Evolutionary conservation across 1,140 invertebrate species (phyloP), one percentile per base, ranked within the genome.

Genomic region (Matsumurasca onukii): DNA sequence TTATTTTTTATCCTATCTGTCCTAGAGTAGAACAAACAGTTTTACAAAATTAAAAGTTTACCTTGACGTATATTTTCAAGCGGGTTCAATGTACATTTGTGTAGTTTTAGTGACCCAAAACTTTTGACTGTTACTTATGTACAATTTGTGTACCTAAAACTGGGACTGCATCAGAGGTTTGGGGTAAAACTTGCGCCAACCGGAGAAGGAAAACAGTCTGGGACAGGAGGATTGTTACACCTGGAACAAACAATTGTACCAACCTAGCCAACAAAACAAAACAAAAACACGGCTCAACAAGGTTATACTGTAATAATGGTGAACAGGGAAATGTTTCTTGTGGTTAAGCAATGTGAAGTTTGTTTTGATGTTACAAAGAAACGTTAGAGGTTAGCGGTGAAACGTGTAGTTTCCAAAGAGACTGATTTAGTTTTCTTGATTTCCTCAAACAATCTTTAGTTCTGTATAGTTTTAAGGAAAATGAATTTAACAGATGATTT

Each of bases 151-250:
- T 89, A 98, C 95, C 96, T 92, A 98, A 95, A 79, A 98, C 87
- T 79, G 96, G 95, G 80, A 98, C 91, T 79, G 95, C 94, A 81
- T 98, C 96, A 80, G 94, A 97, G 79, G 95, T 97, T 85, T 96
- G 94, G 81, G 96, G 97, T 83, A 98, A 95, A 79, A 95, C 90
- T 88, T 96, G 88, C 82, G 91, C 93, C 84, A 98, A 90, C 88
- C 98, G 90, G 84, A 98, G 88, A 83, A 97, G 97, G 88, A 98
- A 98, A 83, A 99, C 95, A 85, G 96, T 98, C 88, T 98, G 91
- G 79, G 97, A 98, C 83, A 99, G 93, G 82, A 99, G 91, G 86
- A 98, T 98, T 84, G 95, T 98, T 81, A 98, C 94, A 91, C 94
- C 95, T 98, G 92, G 77, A 92, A 92, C 86, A 87, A 83, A 80